Base-by-base conservation (phyloP, 1,140 invertebrate genomes). In the honey bee (Apis mellifera) region DNA sequence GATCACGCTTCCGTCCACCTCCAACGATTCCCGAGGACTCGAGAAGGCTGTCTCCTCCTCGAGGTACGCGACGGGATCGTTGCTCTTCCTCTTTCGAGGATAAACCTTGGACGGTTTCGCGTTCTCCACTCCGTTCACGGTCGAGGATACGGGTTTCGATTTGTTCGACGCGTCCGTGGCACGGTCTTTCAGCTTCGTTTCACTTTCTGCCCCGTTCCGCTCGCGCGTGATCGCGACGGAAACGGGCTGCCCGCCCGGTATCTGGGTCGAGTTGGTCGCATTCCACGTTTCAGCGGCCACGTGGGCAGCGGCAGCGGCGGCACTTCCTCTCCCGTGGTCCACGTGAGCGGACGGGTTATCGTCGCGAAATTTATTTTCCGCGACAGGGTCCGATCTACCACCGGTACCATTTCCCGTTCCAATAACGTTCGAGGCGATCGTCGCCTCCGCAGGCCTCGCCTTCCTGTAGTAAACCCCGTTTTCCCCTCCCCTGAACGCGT, bases 361-460 rank as follows among this genome's bases (percentile, higher is more conserved):
- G 77, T 83, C 76, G 60, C 76, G 65, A 52, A 71, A 12, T 71
- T 77, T 69, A 54, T 87, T 57, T 59, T 83, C 79, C 57, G 65
- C 32, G 32, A 5, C 17, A 50, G 74, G 13, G 48, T 88, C 82
- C 19, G 57, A 71, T 13, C 19, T 17, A n/a, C 7, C 26, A 19
- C 69, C 85, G 9, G 78, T 85, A 1, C 74, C 52, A 26, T 86
- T 88, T 9, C 62, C 15, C 0, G n/a, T 11, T 55, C 85, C 85
- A 66, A 92, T 93, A 13, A 93, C 87, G 68, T 93, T 93, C 32
- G 91, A 90, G 1, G 85, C 89, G n/a, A 92, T 92, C 19, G 89
- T 91, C 1, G 91, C 62, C 72, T 92, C 91, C 3, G 91, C 87
- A 4, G 90, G 84, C 55, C 82, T 83, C 8, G 59, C 65, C 71